Conservation (phyloP, 2,888 invertebrate genomes). For the Plagodis pulveraria region DNA sequence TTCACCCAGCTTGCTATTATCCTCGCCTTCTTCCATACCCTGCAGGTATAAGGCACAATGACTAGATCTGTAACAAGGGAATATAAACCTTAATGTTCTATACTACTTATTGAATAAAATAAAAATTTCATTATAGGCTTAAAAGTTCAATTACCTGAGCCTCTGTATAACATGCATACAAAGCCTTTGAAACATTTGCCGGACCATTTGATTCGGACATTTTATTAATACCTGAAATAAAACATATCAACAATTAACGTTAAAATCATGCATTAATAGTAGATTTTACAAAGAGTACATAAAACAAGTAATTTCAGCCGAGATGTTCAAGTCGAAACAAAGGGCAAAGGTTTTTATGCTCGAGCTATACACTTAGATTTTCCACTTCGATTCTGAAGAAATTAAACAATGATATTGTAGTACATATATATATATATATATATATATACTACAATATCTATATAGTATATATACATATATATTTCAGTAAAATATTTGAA, state of each 20-base stretch:
- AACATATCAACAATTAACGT: neutral
- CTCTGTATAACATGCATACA: conserved; percentile 97
- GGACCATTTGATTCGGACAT: conserved; percentile 98
- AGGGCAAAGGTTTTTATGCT: neutral
- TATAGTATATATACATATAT: too few species aligned
- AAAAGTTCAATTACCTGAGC: conserved; percentile 84
- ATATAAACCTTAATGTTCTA: conserved; percentile 28
- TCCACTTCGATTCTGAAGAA: too few species aligned
- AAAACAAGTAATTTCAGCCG: too few species aligned
- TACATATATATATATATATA: too few species aligned
- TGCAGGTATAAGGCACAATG: conserved; percentile 88
- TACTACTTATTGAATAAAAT: conserved; percentile 4
- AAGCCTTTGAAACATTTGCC: conserved; percentile 98
- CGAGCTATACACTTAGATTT: too few species aligned
- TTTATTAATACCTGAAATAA: conserved; percentile 91
- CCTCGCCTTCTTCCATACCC: conserved; percentile 81
- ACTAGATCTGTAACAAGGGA: conserved; percentile 78
- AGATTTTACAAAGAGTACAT: too few species aligned
- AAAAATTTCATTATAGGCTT: neutral
- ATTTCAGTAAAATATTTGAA: too few species aligned
- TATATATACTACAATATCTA: too few species aligned
- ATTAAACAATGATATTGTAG: too few species aligned
- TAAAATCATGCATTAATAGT: too few species aligned
- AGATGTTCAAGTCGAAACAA: neutral
- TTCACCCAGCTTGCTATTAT: conserved; percentile 88